Percentiles rank a stretch among this genome's conserved stretches.
Conservation (phyloP, 2,797 vertebrate species). For the Peromyscus eremicus region DNA sequence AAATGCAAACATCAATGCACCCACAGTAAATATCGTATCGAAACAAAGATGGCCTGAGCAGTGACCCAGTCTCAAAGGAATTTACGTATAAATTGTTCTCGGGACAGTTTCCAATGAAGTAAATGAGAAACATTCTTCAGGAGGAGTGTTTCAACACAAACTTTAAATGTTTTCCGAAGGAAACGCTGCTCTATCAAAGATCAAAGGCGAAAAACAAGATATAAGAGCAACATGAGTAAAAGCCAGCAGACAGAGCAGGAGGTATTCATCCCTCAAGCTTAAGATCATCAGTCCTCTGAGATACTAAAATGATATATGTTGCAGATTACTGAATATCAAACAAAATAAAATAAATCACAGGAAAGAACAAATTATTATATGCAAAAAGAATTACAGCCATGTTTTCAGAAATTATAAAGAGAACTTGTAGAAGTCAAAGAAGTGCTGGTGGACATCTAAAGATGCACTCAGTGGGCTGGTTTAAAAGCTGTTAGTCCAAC, state of each 20-base stretch:
- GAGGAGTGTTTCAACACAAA: not conserved
- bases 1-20: not conserved
- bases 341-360: not conserved
- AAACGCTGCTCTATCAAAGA: not conserved
- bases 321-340: not conserved
- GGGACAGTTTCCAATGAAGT: not conserved
- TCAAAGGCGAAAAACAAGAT: not conserved
- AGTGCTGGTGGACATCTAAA: not conserved
- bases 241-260: not conserved
- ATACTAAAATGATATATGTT: not conserved
- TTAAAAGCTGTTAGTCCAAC: not conserved
- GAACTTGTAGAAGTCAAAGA: not conserved
- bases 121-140: not conserved
- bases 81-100: not conserved
- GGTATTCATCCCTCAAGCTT: not conserved
- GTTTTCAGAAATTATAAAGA: not conserved
- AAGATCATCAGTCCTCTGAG: not conserved
- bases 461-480: not conserved
- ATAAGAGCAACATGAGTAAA: not conserved
- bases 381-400: not conserved
- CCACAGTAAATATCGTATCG: not conserved
- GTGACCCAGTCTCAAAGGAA: not conserved
- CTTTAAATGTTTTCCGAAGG: not conserved
- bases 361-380: not conserved
- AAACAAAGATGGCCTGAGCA: not conserved